Base-by-base conservation (phyloP, 2,888 invertebrate genomes). In the Mycogona germanica region DNA sequence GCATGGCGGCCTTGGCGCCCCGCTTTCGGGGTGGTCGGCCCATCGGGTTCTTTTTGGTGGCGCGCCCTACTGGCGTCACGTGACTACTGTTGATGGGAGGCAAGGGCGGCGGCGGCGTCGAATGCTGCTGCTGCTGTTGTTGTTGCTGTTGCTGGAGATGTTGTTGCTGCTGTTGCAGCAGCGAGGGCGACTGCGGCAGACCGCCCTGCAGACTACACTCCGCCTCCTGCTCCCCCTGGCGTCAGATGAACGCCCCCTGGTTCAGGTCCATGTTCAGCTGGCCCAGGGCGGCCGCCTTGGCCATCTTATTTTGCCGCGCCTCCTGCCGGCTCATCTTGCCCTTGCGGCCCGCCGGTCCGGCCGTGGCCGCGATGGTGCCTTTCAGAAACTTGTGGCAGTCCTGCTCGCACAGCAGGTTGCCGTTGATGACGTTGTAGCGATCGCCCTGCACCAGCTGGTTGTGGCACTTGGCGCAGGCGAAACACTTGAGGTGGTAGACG, bases 401-500 rank as follows among this genome's bases (percentile, higher is more conserved):
- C 73, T 89, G 86, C 74, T 93, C 93, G 76, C 93, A 93, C 61
- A 92, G 84, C 68, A 91, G 78, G 68, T 82, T 83, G 61, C 91
- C 92, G 67, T 87, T 84, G 64, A 92, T 76, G 77, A 92, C 81
- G 73, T 88, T 87, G 76, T 87, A 92, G 76, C 87, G 81, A 79
- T 93, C 92, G 65, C 93, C 93, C 65, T 87, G 82, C 72, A 84
- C 81, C 66, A 93, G 82, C 72, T 82, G 85, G 66, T 82, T 79
- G 65, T 86, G 83, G 73, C 93, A 93, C 73, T 91, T 89, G 73
- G 86, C 87, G 78, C 93, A 93, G 64, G 84, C 81, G 77, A 93
- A 93, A 76, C 92, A 93, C 76, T 89, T 89, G 74, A 91, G 79
- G 78, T 93, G 93, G 79, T 88, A 92, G 66, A 89, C 87, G 73